Conservation (phyloP, 2,113 vertebrate genomes). For the Chloebia gouldiae region DNA sequence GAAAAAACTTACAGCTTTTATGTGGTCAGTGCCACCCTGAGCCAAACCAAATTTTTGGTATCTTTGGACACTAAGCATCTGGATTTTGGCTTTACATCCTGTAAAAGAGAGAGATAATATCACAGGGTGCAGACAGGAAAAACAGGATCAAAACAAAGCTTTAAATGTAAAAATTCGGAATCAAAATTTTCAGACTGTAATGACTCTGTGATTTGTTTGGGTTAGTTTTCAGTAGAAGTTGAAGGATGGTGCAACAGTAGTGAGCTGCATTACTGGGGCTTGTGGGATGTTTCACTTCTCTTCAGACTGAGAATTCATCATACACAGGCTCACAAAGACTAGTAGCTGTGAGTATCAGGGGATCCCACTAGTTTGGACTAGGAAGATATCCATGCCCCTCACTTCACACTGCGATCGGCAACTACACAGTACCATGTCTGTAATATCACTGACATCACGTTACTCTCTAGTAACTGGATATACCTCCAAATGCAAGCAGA, state of each 20-base stretch:
- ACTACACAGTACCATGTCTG: not conserved
- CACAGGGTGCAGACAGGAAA: slow-evolving; percentile 41
- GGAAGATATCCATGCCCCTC: not conserved
- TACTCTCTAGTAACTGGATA: not conserved
- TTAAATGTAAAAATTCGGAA: slow-evolving; percentile 27
- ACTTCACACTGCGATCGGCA: not conserved
- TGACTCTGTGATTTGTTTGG: not conserved
- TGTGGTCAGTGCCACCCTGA: slow-evolving; percentile 51
- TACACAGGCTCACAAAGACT: not conserved
- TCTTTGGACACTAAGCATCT: slow-evolving; percentile 60
- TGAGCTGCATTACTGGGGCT: not conserved
- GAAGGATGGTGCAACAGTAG: not conserved
- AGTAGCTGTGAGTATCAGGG: not conserved
- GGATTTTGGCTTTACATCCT: slow-evolving; percentile 44
- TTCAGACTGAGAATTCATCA: not conserved
- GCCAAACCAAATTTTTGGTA: slow-evolving; percentile 62
- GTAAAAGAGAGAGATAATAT: slow-evolving; percentile 31
- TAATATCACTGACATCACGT: not conserved
- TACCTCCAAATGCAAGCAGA: not conserved
- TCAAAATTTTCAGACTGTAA: slow-evolving; percentile 43
- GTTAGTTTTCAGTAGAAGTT: slow-evolving; percentile 43
- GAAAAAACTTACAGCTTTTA: slow-evolving; percentile 43
- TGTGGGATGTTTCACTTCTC: not conserved
- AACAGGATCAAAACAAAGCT: slow-evolving; percentile 31
- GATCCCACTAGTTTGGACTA: not conserved